Conservation (phyloP, 2,113 vertebrate species). For the Muntiacus muntjak region DNA sequence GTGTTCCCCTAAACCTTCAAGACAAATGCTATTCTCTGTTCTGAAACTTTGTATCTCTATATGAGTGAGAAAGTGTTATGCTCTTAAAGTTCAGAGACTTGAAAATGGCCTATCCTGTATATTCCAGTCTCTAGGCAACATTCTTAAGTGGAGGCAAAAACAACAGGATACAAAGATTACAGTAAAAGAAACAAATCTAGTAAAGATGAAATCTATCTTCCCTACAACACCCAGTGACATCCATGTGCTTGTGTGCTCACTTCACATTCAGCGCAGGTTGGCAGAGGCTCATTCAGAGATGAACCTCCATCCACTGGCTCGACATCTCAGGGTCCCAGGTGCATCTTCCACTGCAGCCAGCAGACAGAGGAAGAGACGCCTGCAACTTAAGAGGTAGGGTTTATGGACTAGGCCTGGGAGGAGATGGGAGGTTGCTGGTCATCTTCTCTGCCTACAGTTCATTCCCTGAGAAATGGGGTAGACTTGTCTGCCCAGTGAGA, state of each 20-base stretch:
- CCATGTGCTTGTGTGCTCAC: not conserved
- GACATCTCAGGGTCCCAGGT: not conserved
- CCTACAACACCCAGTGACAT: not conserved
- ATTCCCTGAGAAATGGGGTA: not conserved
- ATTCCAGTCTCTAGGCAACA: not conserved
- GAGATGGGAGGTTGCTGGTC: no score
- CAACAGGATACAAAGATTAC: not conserved
- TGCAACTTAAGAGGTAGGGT: rapidly evolving
- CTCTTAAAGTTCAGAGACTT: not conserved
- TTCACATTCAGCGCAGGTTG: not conserved
- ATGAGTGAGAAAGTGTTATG: not conserved
- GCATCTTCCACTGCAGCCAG: not conserved
- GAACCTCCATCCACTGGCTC: not conserved
- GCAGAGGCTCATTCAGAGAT: not conserved
- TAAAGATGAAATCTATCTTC: not conserved
- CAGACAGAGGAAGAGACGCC: not conserved
- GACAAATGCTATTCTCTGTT: not conserved
- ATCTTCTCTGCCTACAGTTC: not conserved
- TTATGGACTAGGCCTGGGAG: no score
- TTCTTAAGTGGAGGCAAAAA: not conserved
- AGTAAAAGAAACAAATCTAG: not conserved
- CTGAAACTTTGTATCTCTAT: not conserved
- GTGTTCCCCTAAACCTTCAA: not conserved
- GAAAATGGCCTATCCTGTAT: not conserved
- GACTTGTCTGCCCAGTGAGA: not conserved